Conservation (phyloP, 2,888 invertebrate species). For the Ashinkailepas kermadecensis region DNA sequence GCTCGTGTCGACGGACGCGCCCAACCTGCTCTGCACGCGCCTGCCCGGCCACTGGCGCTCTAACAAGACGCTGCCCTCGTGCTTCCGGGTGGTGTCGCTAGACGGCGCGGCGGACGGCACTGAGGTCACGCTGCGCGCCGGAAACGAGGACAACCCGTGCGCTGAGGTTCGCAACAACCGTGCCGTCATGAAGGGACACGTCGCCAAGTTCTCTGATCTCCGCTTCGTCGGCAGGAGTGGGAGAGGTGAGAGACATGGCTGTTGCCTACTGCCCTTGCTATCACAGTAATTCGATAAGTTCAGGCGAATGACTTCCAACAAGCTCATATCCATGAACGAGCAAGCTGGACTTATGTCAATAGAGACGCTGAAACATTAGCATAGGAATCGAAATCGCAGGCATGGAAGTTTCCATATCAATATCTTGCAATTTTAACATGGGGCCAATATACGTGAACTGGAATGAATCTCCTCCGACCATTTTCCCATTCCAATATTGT, state of each 20-base stretch:
- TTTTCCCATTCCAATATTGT: no score
- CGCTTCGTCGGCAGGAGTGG: constrained; percentile 95
- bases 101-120: constrained; percentile 92
- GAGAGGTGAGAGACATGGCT: constrained; percentile 61
- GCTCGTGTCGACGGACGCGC: constrained; percentile 83
- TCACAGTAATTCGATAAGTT: no score
- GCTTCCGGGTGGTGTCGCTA: constrained; percentile 53
- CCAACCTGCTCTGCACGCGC: constrained; percentile 89
- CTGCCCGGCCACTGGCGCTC: constrained; percentile 94
- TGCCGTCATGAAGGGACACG: constrained; percentile 95
- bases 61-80: constrained; percentile 33
- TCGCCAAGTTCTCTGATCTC: constrained; percentile 95
- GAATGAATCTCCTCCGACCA: no score
- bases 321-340: no score
- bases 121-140: constrained; percentile 82
- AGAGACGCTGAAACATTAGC: no score
- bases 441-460: no score
- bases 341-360: no score
- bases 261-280: no score
- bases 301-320: no score
- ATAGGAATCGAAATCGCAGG: no score
- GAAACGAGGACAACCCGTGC: constrained; percentile 94
- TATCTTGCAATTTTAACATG: no score
- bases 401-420: no score
- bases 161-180: constrained; percentile 88